These are phyloP conservation scores for Molossus molossus DNA, from an alignment of 2,797 vertebrate genomes.

Conservation along the genomic window DNA sequence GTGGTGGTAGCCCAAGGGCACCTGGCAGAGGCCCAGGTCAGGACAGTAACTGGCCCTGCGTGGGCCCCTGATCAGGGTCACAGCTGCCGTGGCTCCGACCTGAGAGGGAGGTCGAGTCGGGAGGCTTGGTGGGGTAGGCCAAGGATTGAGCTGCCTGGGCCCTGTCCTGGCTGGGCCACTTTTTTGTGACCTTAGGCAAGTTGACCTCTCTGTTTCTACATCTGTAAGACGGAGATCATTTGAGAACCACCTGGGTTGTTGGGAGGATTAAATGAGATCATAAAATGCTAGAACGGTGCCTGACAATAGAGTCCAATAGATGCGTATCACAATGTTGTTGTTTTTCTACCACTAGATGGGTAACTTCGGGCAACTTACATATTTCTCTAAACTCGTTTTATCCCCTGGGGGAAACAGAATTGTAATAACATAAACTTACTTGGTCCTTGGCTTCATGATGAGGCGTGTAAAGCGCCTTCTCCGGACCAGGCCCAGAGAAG, in stretches of 20 bases:
- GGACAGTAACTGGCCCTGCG: background rate
- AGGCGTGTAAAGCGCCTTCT: background rate
- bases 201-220: background rate
- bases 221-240: background rate
- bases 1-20: background rate
- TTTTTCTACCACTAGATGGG: background rate
- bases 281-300: background rate
- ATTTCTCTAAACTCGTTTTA: conserved; percentile 13
- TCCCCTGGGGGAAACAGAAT: background rate
- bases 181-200: background rate
- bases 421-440: background rate
- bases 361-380: background rate
- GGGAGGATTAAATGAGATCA: background rate
- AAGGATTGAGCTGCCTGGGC: background rate
- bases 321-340: background rate
- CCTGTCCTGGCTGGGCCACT: background rate
- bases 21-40: background rate
- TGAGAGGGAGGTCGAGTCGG: background rate
- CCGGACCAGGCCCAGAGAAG: background rate
- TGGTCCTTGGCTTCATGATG: background rate
- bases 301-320: background rate
- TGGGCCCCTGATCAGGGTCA: background rate
- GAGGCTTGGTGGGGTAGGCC: background rate
- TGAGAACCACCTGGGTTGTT: background rate
- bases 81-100: background rate